These are phyloP conservation scores for Oenanthe melanoleuca DNA, from an alignment of 2,113 vertebrate species.

Conservation along the genomic window DNA sequence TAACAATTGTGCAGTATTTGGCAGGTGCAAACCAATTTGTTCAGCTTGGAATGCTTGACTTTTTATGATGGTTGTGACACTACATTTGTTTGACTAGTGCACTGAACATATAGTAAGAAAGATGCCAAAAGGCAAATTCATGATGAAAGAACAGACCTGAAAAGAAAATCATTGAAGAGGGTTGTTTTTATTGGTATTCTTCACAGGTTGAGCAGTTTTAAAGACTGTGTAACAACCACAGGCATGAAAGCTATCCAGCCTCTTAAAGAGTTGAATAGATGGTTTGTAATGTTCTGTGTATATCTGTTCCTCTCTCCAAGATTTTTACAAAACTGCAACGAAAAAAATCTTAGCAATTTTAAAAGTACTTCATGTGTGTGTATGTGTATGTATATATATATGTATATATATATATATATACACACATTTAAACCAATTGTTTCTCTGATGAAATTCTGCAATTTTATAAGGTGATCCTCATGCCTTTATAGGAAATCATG, in stretches of 20 bases:
- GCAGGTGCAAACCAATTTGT: constrained; percentile 6
- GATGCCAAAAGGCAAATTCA: not conserved
- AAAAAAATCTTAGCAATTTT: not conserved
- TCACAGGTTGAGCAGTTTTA: not conserved
- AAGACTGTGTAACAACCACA: not conserved
- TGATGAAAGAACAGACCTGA: not conserved
- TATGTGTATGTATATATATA: too few species aligned
- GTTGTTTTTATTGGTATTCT: not conserved
- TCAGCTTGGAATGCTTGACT: not conserved
- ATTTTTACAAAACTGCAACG: not conserved
- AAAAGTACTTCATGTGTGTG: not conserved
- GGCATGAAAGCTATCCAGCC: not conserved
- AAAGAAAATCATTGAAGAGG: not conserved
- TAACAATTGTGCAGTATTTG: not conserved
- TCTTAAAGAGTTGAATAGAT: not conserved
- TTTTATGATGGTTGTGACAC: not conserved
- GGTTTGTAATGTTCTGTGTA: not conserved
- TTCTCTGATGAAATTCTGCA: not conserved
- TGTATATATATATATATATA: too few species aligned
- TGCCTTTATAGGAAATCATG: not conserved
- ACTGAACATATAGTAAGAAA: constrained; percentile 17
- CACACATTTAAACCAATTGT: not conserved
- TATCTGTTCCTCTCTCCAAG: not conserved
- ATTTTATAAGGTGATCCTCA: not conserved
- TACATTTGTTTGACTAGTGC: constrained; percentile 22